phyloP scores from a whole-genome alignment of 2,888 invertebrate genomes.

The Lordiphosa andalusiaca region DNA sequence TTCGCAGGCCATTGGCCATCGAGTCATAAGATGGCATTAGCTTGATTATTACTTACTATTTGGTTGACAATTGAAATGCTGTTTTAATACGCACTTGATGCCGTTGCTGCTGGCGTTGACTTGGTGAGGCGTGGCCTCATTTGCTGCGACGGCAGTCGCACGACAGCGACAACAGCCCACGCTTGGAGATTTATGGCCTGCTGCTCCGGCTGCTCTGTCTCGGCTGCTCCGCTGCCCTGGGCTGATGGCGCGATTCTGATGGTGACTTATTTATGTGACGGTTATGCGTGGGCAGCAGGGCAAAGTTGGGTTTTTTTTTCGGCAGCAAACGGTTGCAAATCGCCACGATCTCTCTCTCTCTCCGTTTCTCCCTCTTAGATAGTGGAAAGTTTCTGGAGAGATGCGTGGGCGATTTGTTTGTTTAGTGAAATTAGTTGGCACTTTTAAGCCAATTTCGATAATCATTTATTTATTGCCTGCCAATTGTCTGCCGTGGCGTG shows the following conservation, averaged over 20 bases:
- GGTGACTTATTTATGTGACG: slow-evolving; percentile 49
- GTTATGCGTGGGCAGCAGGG: slow-evolving; percentile 59
- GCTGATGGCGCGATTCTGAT: slow-evolving; percentile 34
- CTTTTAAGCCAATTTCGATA: slow-evolving; percentile 15
- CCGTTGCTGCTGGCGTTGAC: slow-evolving; percentile 9
- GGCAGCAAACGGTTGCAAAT: slow-evolving; percentile 75
- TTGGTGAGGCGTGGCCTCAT: slow-evolving; percentile 52
- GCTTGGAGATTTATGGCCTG: slow-evolving; percentile 68
- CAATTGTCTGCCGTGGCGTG: slow-evolving; percentile 30
- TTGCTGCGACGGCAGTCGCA: slow-evolving; percentile 60
- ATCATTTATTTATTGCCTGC: slow-evolving; percentile 44
- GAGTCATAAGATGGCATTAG: slow-evolving; percentile 51
- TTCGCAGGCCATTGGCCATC: slow-evolving; percentile 24
- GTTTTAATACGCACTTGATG: slow-evolving; percentile 47
- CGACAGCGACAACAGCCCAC: slow-evolving; percentile 52
- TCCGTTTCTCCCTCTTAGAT: slow-evolving; percentile 11
- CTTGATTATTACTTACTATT: slow-evolving; percentile 29
- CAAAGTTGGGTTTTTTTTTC: slow-evolving; percentile 41
- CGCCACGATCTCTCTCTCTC: slow-evolving; percentile 20
- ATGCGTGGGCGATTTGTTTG: slow-evolving; percentile 5
- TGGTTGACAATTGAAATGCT: slow-evolving; percentile 20
- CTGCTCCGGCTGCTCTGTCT: slow-evolving; percentile 17
- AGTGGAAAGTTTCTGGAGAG: slow-evolving; percentile 28
- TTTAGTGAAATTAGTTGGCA: slow-evolving; percentile 60
- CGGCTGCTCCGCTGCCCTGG: not conserved